Conservation (phyloP, 2,113 vertebrate species). For the Fukomys damarensis region DNA sequence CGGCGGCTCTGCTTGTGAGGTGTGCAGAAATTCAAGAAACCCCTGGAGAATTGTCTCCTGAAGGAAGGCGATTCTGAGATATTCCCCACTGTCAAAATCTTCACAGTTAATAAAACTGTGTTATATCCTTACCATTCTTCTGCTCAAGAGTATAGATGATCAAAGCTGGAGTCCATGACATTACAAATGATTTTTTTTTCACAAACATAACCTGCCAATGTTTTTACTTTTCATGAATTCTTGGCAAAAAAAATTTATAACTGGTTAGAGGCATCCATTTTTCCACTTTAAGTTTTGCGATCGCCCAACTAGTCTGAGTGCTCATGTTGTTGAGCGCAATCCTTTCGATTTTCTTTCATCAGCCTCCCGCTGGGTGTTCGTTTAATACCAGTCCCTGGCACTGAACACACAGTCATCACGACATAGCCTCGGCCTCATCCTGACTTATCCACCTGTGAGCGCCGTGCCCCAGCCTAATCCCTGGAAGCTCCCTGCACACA, state of each 20-base stretch:
- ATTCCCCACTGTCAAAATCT: background rate
- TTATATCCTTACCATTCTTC: background rate
- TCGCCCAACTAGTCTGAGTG: background rate
- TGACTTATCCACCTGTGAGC: background rate
- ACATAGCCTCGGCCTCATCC: background rate
- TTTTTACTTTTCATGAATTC: conserved; percentile 33
- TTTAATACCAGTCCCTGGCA: background rate
- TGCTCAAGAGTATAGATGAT: background rate
- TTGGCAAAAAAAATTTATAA: background rate
- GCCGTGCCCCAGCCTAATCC: background rate
- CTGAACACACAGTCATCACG: background rate
- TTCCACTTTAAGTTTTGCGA: conserved; percentile 9
- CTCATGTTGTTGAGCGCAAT: background rate
- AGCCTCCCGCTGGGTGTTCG: background rate
- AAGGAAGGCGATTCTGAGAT: background rate
- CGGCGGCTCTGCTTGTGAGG: background rate
- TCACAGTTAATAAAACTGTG: background rate
- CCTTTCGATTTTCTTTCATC: background rate
- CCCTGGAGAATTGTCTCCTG: background rate
- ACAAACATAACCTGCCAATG: background rate
- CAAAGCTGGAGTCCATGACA: background rate
- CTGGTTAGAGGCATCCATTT: background rate
- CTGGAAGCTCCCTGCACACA: background rate
- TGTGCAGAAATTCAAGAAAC: background rate
- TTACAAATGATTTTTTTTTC: background rate